Conservation (phyloP, 2,113 vertebrate genomes). For the Brachypodius melanocephalos region DNA sequence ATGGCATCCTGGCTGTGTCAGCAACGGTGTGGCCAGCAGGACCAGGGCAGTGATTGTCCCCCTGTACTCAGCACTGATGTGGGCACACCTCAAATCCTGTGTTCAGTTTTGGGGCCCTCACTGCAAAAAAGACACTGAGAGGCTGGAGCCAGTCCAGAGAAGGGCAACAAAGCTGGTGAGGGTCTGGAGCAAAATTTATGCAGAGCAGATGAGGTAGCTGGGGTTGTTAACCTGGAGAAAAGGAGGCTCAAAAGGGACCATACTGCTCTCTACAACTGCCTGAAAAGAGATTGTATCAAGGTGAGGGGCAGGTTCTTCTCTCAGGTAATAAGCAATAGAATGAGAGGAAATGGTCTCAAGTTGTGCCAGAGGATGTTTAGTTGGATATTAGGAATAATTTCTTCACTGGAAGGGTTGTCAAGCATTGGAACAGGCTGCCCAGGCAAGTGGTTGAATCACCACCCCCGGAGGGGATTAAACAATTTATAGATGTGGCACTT, state of each 20-base stretch:
- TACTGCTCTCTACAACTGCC: background rate
- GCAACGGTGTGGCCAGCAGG: background rate
- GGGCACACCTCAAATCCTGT: accelerated
- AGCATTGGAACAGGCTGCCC: background rate
- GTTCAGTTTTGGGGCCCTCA: background rate
- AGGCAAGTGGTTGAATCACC: background rate
- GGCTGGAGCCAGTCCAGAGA: background rate
- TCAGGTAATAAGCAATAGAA: background rate
- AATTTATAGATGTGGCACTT: background rate
- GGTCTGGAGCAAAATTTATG: background rate
- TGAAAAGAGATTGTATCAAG: background rate
- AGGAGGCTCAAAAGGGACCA: background rate
- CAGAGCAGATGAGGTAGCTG: background rate
- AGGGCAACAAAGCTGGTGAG: background rate
- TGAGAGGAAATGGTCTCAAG: background rate
- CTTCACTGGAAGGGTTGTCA: background rate
- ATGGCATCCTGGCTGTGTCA: background rate
- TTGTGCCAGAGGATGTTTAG: background rate
- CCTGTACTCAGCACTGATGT: background rate
- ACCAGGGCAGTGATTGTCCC: background rate
- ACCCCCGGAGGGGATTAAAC: background rate
- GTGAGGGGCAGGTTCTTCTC: background rate
- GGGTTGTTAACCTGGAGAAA: background rate
- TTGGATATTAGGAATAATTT: background rate
- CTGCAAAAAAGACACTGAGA: background rate